Conservation (phyloP, 2,797 vertebrate genomes). For the Margarornis squamiger region DNA sequence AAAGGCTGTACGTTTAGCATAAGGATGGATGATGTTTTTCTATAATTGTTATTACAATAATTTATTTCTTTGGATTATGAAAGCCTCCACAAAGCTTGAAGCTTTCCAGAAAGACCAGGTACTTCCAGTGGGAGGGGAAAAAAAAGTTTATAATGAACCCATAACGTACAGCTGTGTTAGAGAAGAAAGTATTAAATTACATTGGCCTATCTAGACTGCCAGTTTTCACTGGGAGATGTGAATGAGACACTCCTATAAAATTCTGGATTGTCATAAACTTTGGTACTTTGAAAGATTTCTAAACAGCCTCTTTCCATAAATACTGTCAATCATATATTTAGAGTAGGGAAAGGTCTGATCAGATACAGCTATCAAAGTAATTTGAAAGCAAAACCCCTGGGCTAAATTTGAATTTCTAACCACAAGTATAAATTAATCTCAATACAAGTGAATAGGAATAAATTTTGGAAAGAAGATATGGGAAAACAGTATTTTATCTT, state of each 20-base stretch:
- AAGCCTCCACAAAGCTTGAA: not conserved
- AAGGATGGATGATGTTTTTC: not conserved
- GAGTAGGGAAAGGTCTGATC: not conserved
- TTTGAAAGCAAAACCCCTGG: not conserved
- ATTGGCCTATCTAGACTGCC: not conserved
- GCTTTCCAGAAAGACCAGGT: not conserved
- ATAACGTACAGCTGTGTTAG: not conserved
- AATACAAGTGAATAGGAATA: not conserved
- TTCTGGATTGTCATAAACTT: not conserved
- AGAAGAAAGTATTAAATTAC: not conserved
- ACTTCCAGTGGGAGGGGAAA: not conserved
- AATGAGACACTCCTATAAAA: not conserved
- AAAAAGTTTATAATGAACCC: not conserved
- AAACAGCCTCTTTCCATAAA: not conserved
- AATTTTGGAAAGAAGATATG: not conserved
- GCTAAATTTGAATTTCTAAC: not conserved
- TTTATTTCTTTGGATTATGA: not conserved
- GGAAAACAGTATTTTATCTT: not conserved
- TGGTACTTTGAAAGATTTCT: not conserved
- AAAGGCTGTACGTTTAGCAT: not conserved
- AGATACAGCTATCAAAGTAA: not conserved
- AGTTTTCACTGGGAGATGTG: not conserved
- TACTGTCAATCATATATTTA: not conserved
- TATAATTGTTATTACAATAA: not conserved
- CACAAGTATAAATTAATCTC: not conserved